Conservation (phyloP, 2,113 vertebrate genomes). For the Syrrhaptes paradoxus region DNA sequence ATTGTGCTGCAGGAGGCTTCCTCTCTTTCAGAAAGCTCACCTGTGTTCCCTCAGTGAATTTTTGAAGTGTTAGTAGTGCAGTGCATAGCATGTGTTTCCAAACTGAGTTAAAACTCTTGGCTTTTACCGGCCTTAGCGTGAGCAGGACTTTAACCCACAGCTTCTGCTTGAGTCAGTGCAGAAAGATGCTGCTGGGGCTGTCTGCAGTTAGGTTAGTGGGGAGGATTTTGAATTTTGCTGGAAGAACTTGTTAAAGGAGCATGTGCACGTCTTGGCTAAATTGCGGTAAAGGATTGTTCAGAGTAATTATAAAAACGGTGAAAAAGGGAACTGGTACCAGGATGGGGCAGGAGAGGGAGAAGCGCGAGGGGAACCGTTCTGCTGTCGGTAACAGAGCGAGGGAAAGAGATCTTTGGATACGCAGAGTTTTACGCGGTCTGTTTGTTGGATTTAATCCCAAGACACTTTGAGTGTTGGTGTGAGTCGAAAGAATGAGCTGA, state of each 20-base stretch:
- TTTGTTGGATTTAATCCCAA: background rate
- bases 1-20: background rate
- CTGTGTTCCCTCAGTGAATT: background rate
- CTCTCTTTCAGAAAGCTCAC: background rate
- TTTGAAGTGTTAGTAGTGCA: background rate
- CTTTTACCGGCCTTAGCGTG: background rate
- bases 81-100: background rate
- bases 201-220: background rate
- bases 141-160: background rate
- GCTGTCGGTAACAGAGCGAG: background rate
- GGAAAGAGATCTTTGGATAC: background rate
- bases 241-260: background rate
- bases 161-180: background rate
- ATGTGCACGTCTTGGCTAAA: fast-evolving
- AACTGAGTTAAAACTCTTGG: background rate
- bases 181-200: background rate
- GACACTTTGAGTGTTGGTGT: background rate
- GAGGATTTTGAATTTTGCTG: background rate
- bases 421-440: background rate
- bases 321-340: background rate
- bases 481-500: background rate
- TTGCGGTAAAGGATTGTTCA: background rate
- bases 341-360: background rate
- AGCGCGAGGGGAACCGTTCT: background rate
- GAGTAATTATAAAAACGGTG: background rate